These are phyloP conservation scores for Hyles vespertilio DNA, from an alignment of 1,140 invertebrate genomes.

Conservation along the genomic window DNA sequence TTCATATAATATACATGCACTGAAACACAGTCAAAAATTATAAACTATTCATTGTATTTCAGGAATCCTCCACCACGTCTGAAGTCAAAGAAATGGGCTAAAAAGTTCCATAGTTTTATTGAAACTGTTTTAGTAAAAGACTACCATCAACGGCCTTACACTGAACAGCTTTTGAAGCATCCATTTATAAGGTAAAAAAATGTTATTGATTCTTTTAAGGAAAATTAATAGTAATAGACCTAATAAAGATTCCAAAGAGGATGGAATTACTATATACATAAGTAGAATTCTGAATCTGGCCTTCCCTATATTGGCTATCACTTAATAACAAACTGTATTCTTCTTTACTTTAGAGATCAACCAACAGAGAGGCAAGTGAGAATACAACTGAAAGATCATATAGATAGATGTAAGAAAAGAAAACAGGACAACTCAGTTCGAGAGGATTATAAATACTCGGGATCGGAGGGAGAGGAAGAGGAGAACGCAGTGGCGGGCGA, in stretches of 20 bases:
- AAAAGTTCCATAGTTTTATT: slow-evolving; percentile 92
- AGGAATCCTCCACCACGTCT: slow-evolving; percentile 95
- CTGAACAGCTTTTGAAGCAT: slow-evolving; percentile 98
- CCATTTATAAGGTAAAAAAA: slow-evolving; percentile 91
- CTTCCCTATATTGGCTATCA: too few species aligned
- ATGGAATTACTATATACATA: background rate
- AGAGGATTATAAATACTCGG: slow-evolving; percentile 89
- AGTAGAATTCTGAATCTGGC: background rate
- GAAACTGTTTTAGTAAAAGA: slow-evolving; percentile 91
- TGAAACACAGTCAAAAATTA: too few species aligned
- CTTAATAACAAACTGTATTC: background rate
- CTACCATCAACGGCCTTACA: slow-evolving; percentile 98
- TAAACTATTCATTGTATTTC: slow-evolving; percentile 2
- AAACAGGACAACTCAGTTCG: slow-evolving; percentile 91
- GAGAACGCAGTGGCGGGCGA: slow-evolving; percentile 89
- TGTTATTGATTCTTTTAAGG: background rate
- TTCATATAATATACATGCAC: background rate
- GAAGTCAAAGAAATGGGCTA: slow-evolving; percentile 99
- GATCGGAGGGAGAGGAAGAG: slow-evolving; percentile 93
- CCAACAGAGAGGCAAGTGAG: slow-evolving; percentile 98
- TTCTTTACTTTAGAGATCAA: slow-evolving; percentile 82
- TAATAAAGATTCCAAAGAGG: background rate
- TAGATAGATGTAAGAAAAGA: slow-evolving; percentile 97
- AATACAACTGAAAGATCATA: slow-evolving; percentile 99
- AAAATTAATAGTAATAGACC: background rate